Evolutionary conservation across 2,888 invertebrate genomes (phyloP).

Genomic region (Silvanus unidentatus): DNA sequence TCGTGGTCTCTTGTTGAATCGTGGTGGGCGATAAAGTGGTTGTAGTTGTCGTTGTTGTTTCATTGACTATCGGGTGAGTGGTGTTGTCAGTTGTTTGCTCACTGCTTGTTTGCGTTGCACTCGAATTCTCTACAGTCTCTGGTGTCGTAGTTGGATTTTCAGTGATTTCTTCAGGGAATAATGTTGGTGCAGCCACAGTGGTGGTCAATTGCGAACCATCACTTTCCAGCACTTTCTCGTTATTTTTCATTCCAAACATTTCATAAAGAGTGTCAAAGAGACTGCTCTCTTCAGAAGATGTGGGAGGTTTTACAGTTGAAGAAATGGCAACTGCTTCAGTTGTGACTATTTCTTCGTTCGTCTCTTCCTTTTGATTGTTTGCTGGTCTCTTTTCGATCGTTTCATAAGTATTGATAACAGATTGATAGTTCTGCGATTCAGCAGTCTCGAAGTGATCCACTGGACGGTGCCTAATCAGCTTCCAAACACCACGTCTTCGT

Average conservation of each 20-base stretch:
- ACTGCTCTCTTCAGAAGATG: constrained; percentile 26
- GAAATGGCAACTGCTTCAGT: constrained; percentile 1
- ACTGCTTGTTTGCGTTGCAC: background rate
- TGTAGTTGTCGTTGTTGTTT: constrained; percentile 23
- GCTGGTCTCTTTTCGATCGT: constrained; percentile 26
- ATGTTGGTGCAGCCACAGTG: constrained; percentile 26
- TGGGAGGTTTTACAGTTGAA: constrained; percentile 14
- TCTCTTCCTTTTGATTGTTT: background rate
- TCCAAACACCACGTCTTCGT: constrained; percentile 67
- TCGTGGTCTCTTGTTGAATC: constrained; percentile 5
- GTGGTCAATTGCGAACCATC: constrained; percentile 11
- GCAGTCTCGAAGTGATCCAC: constrained; percentile 69
- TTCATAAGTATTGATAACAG: constrained; percentile 32
- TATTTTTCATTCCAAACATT: constrained; percentile 38
- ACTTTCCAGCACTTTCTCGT: constrained; percentile 3
- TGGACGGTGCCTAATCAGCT: constrained; percentile 61
- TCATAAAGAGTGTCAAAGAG: constrained; percentile 39
- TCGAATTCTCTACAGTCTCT: background rate
- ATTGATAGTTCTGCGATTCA: constrained; percentile 69
- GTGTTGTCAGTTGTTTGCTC: constrained; percentile 6
- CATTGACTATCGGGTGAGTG: constrained; percentile 9
- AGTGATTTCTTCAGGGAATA: constrained; percentile 33
- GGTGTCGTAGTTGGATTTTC: constrained; percentile 18
- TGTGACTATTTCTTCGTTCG: background rate
- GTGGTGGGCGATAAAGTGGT: constrained; percentile 42